These are phyloP conservation scores for Capromys pilorides DNA, from an alignment of 2,797 vertebrate species.

Conservation along the genomic window DNA sequence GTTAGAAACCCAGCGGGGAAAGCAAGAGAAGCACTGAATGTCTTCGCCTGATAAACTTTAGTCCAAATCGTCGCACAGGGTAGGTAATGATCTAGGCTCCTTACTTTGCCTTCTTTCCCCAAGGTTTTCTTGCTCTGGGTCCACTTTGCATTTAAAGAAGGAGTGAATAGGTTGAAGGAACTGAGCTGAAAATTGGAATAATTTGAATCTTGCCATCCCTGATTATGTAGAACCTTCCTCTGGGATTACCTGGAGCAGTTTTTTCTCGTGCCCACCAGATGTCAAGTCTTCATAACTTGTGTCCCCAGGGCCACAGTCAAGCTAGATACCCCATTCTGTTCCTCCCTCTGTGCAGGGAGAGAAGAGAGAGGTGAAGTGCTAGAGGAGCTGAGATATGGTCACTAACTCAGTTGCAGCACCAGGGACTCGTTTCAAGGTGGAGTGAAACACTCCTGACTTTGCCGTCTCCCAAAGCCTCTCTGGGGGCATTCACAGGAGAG, in stretches of 20 bases:
- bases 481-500: not conserved
- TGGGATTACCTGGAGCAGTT: not conserved
- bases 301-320: not conserved
- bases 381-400: not conserved
- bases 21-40: not conserved
- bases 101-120: not conserved
- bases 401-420: not conserved
- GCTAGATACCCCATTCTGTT: not conserved
- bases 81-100: not conserved
- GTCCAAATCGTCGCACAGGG: not conserved
- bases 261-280: not conserved
- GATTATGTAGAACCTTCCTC: not conserved
- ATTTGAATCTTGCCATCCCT: not conserved
- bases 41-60: not conserved
- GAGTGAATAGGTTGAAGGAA: not conserved
- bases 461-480: not conserved
- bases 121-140: not conserved
- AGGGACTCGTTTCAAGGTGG: not conserved
- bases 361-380: not conserved
- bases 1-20: not conserved
- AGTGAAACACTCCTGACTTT: not conserved
- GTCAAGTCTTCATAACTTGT: not conserved
- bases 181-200: not conserved
- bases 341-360: not conserved
- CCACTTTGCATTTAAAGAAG: slow-evolving; percentile 22